Evolutionary conservation across 2,888 invertebrate genomes (phyloP).

Genomic region (Chrysolina haemoptera): DNA sequence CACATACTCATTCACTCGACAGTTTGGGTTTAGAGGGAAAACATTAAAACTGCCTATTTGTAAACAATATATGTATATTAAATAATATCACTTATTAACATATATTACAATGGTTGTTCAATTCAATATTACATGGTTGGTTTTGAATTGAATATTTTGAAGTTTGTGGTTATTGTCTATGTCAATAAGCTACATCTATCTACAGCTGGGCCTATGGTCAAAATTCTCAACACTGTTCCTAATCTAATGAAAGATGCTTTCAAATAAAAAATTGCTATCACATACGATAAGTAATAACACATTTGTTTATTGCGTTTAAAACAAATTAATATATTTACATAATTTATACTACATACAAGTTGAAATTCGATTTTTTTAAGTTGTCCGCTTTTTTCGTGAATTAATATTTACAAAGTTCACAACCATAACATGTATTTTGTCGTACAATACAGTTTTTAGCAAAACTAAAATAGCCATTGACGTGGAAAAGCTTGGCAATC

Average conservation of each 20-base stretch:
- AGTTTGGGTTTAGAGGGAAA: background rate
- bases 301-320: background rate
- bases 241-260: background rate
- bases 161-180: constrained; percentile 12
- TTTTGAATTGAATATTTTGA: background rate
- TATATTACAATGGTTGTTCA: constrained; percentile 7
- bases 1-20: background rate
- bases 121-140: background rate
- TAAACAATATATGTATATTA: background rate
- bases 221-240: background rate
- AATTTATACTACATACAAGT: background rate
- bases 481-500: too few relatives aligned
- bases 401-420: too few relatives aligned
- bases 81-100: constrained; percentile 12
- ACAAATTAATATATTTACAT: background rate
- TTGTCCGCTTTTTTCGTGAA: too few relatives aligned
- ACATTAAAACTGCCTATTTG: background rate
- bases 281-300: background rate
- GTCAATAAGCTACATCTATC: constrained; percentile 9
- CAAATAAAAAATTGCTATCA: background rate
- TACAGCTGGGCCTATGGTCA: background rate
- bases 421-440: too few relatives aligned
- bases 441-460: too few relatives aligned
- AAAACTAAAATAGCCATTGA: too few relatives aligned
- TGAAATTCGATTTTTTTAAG: background rate